Conservation (phyloP, 2,113 vertebrate species). For the Forbesichthys papilliferus region DNA sequence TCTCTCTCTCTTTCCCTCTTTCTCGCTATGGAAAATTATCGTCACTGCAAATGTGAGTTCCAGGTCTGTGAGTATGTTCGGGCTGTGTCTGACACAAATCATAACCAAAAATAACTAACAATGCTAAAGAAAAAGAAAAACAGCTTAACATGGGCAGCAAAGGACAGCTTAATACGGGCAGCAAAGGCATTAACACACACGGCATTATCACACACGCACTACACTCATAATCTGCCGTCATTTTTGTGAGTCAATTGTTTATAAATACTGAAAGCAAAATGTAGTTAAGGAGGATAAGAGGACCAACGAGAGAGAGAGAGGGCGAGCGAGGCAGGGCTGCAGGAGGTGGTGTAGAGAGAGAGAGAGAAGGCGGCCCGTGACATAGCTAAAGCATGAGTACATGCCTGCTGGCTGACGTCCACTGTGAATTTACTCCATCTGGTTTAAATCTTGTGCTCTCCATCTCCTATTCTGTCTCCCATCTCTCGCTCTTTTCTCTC, state of each 20-base stretch:
- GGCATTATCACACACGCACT: neutral
- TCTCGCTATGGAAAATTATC: constrained; percentile 74
- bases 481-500: constrained; percentile 6
- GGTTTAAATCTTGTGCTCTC: constrained; percentile 67
- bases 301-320: constrained; percentile 4
- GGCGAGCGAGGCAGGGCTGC: constrained; percentile 2
- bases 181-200: neutral
- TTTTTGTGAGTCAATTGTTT: constrained; percentile 28
- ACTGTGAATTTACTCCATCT: constrained; percentile 73
- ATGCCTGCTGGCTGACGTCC: constrained; percentile 75
- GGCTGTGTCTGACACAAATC: constrained; percentile 7
- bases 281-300: constrained; percentile 6
- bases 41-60: constrained; percentile 62
- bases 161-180: neutral
- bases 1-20: constrained; percentile 37
- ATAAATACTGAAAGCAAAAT: neutral
- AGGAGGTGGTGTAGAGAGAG: constrained; percentile 48
- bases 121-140: neutral
- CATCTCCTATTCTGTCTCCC: constrained; percentile 11
- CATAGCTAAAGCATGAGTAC: constrained; percentile 81
- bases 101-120: constrained; percentile 8
- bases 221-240: neutral
- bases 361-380: constrained; percentile 54
- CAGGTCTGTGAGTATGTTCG: constrained; percentile 20
- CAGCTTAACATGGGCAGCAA: neutral